Percentiles rank a stretch among this genome's conserved stretches.
phyloP scores from a whole-genome alignment of 2,888 invertebrate genomes.

The Serrognathus titanus region DNA sequence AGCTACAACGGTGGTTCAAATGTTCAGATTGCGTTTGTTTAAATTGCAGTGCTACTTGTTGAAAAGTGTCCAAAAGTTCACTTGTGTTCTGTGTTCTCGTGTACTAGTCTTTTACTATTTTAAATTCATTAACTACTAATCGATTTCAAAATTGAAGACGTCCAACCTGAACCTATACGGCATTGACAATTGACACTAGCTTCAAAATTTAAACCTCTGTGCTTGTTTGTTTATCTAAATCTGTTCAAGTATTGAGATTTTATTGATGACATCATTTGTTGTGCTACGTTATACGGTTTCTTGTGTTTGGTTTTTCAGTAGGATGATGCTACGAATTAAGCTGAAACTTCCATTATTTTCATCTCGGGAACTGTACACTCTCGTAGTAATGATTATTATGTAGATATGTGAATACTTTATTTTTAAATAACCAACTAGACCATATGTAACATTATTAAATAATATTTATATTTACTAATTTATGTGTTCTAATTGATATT shows the following conservation, averaged over 20 bases:
- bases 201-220: slow-evolving; percentile 4
- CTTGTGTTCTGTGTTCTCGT: slow-evolving; percentile 1
- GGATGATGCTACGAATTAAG: too few relatives aligned
- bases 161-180: neutral
- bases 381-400: too few relatives aligned
- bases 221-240: neutral
- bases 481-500: too few relatives aligned
- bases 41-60: slow-evolving; percentile 3
- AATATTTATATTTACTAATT: too few relatives aligned
- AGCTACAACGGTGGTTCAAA: slow-evolving; percentile 36
- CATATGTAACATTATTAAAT: too few relatives aligned
- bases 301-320: too few relatives aligned
- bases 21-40: slow-evolving; percentile 37
- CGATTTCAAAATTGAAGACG: neutral
- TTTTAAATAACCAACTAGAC: too few relatives aligned
- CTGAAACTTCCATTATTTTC: too few relatives aligned
- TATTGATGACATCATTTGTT: too few relatives aligned
- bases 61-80: neutral
- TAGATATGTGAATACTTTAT: too few relatives aligned
- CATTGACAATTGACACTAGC: slow-evolving; percentile 1
- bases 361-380: too few relatives aligned
- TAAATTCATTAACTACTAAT: neutral
- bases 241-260: neutral
- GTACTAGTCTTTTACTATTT: neutral
- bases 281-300: too few relatives aligned